Percentiles rank a stretch among this genome's conserved stretches.
phyloP scores from a whole-genome alignment of 2,888 invertebrate genomes.

The Alcis repandata region DNA sequence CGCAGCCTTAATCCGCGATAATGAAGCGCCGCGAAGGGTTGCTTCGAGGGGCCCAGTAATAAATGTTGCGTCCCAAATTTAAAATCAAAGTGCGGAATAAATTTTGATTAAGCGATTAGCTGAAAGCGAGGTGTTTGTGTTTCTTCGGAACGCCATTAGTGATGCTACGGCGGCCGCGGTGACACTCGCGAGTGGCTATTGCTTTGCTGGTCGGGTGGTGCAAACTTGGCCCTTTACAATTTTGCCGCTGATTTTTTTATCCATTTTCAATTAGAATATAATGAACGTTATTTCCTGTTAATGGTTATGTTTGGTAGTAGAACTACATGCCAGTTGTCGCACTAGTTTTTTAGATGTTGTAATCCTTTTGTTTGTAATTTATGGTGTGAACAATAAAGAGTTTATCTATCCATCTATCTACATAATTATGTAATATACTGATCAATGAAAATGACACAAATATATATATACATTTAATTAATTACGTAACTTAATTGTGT shows the following conservation, averaged over 20 bases:
- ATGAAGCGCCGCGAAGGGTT: constrained; percentile 84
- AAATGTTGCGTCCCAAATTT: constrained; percentile 86
- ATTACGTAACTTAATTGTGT: no score
- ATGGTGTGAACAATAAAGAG: no score
- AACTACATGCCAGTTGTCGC: no score
- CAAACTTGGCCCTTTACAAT: background rate
- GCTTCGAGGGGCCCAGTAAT: constrained; percentile 82
- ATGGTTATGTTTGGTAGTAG: no score
- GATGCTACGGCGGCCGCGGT: constrained; percentile 54
- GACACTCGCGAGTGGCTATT: constrained; percentile 20
- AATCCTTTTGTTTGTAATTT: no score
- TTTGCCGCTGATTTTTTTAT: background rate
- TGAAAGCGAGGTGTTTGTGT: constrained; percentile 78
- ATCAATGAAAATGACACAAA: no score
- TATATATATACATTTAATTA: no score
- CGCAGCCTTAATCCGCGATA: constrained; percentile 86
- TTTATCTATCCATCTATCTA: no score
- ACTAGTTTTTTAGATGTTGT: no score
- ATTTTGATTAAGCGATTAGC: constrained; percentile 87
- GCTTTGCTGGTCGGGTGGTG: background rate
- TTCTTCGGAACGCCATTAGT: constrained; percentile 72
- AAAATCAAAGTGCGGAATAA: constrained; percentile 87
- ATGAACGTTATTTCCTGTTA: no score
- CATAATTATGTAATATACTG: no score
- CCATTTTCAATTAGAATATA: no score